These are phyloP conservation scores for Apamea sordens DNA, from an alignment of 2,888 invertebrate species.

Conservation along the genomic window DNA sequence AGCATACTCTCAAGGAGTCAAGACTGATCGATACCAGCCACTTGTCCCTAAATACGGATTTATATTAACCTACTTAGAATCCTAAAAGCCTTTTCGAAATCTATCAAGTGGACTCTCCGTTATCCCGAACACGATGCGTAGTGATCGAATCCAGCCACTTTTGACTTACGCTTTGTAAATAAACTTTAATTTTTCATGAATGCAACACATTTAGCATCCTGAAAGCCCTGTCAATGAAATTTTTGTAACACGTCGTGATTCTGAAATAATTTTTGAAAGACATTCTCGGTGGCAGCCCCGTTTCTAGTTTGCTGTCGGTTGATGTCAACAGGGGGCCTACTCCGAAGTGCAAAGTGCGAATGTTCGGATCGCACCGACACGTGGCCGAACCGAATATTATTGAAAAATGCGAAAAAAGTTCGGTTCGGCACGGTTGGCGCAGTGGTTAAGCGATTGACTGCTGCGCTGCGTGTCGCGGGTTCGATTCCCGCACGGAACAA, in stretches of 20 bases:
- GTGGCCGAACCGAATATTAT: no score
- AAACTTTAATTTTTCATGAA: conserved; percentile 14
- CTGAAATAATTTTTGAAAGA: neutral
- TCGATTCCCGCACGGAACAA: no score
- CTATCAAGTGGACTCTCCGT: conserved; percentile 20
- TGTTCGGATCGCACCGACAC: no score
- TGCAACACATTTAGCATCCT: conserved; percentile 4
- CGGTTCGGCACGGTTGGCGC: no score
- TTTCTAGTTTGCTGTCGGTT: no score
- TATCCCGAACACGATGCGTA: conserved; percentile 22
- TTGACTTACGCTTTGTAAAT: conserved; percentile 4
- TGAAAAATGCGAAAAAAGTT: no score
- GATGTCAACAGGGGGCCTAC: no score
- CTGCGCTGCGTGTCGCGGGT: no score
- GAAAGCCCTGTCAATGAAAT: conserved; percentile 27
- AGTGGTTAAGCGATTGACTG: no score
- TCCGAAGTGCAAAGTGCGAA: no score
- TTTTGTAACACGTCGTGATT: neutral
- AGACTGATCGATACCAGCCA: conserved; percentile 17
- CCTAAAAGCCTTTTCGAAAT: conserved; percentile 40
- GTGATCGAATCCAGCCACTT: conserved; percentile 35
- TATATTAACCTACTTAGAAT: conserved; percentile 13
- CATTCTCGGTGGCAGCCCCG: neutral
- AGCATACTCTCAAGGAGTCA: conserved; percentile 20
- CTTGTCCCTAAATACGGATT: conserved; percentile 30